Conservation (phyloP, 2,113 vertebrate species). For the Odocoileus hemionus region DNA sequence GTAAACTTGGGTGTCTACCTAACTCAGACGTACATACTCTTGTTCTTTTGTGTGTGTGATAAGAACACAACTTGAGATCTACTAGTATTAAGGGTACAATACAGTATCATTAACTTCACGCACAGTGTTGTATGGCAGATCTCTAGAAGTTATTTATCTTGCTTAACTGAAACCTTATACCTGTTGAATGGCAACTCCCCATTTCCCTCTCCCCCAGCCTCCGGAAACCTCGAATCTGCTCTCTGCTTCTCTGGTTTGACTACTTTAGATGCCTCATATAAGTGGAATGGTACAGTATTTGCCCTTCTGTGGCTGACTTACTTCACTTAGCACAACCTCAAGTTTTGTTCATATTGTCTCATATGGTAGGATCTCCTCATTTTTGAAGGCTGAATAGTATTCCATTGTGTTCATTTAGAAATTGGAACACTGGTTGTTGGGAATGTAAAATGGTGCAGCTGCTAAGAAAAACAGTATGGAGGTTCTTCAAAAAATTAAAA, state of each 20-base stretch:
- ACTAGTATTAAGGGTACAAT: neutral
- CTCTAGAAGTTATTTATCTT: neutral
- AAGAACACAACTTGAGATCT: neutral
- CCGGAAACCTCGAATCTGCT: neutral
- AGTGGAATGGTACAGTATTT: neutral
- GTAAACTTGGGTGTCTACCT: neutral
- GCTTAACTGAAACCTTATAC: neutral
- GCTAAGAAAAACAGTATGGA: neutral
- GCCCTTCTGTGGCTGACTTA: neutral
- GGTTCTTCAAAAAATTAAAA: neutral
- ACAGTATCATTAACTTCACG: neutral
- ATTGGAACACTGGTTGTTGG: neutral
- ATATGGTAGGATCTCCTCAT: neutral
- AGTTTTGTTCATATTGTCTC: neutral
- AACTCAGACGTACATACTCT: fast-evolving
- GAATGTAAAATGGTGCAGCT: neutral
- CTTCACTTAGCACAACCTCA: neutral
- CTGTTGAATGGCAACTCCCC: neutral
- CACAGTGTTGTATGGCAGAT: neutral
- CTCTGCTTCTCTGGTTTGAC: neutral
- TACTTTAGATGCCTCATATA: neutral
- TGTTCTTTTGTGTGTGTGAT: neutral
- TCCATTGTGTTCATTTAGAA: neutral
- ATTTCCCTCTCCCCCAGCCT: neutral
- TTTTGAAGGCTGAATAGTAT: neutral